Evolutionary conservation across 2,888 invertebrate genomes (phyloP), one percentile per base, ranked within the genome.

Genomic region (Drosophila mimica): DNA sequence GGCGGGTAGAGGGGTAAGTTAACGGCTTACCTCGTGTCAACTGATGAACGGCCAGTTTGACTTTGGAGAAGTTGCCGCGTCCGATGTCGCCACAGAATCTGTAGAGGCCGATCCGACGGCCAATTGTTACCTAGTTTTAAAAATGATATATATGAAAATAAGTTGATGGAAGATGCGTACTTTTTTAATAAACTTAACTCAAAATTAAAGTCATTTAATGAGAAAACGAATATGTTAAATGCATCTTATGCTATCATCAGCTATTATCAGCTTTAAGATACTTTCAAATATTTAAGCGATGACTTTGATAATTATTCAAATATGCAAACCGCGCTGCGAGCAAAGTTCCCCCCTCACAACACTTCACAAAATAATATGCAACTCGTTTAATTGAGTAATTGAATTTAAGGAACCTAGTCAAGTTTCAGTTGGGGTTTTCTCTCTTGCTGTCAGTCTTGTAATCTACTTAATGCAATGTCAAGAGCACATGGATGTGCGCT

Each of bases 1-100:
- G 15, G 2, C 15, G 4, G 8, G 2, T 30, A 0, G 28, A 5
- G n/a, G 13, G 17, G 2, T 7, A 25, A 8, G 0, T 17, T 11
- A 1, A 0, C 2, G 6, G 59, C 74, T 89, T 84, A 93, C 96
- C 96, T 94, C 95, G 95, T 40, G 96, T 96, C 72, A 97, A 92
- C 76, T 96, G 95, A 92, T 97, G 96, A 59, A 95, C 94, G 52
- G 95, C 97, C 85, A 96, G 93, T 92, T 96, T 96, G 84, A 97
- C 96, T 92, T 96, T 96, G 51, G 96, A 96, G 93, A 97, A 97
- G 93, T 97, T 97, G 59, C 97, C 96, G 80, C 94, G 94, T 36
- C 96, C 96, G 67, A 97, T 94, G 91, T 96, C 96, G 77, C 96
- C 96, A 81, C 95, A 94, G 83, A 97, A 94, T 89, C 95, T 94